Evolutionary conservation across 2,888 invertebrate species (phyloP).

Genomic region (Serrognathus titanus): DNA sequence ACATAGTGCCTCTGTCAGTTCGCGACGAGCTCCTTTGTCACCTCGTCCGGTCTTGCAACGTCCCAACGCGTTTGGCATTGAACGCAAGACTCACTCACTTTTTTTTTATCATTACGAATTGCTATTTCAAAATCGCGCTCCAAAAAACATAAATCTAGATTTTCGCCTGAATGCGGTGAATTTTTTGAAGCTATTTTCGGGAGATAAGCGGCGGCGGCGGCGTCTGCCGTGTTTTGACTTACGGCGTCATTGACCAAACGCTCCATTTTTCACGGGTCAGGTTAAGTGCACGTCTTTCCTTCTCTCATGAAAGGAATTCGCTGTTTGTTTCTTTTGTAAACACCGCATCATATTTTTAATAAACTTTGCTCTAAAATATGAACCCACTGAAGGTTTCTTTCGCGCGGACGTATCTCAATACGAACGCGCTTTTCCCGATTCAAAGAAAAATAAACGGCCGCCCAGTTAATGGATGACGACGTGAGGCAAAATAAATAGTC

Average conservation of each 20-base stretch:
- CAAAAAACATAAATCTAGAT: too few species aligned
- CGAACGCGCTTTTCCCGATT: too few species aligned
- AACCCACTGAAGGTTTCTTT: neutral
- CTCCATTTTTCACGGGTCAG: slow-evolving; percentile 33
- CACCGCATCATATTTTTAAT: slow-evolving; percentile 14
- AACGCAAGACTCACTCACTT: too few species aligned
- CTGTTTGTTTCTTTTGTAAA: slow-evolving; percentile 34
- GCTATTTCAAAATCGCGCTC: too few species aligned
- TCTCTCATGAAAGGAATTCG: slow-evolving; percentile 26
- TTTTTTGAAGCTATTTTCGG: too few species aligned
- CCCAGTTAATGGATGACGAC: too few species aligned
- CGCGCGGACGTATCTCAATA: neutral
- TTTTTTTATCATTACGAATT: too few species aligned
- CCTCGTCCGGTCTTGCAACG: neutral
- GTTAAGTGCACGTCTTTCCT: slow-evolving; percentile 35
- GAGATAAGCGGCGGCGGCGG: too few species aligned
- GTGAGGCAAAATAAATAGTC: too few species aligned
- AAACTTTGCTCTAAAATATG: neutral
- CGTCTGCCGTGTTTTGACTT: slow-evolving; percentile 28
- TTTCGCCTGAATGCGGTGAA: too few species aligned
- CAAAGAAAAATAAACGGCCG: too few species aligned
- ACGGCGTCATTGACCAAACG: slow-evolving; percentile 29
- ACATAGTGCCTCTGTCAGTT: slow-evolving; percentile 27
- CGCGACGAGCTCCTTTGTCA: neutral
- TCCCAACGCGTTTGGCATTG: slow-evolving; percentile 5